These are phyloP conservation scores for Poecilia picta DNA, from an alignment of 2,797 vertebrate species.

Conservation along the genomic window DNA sequence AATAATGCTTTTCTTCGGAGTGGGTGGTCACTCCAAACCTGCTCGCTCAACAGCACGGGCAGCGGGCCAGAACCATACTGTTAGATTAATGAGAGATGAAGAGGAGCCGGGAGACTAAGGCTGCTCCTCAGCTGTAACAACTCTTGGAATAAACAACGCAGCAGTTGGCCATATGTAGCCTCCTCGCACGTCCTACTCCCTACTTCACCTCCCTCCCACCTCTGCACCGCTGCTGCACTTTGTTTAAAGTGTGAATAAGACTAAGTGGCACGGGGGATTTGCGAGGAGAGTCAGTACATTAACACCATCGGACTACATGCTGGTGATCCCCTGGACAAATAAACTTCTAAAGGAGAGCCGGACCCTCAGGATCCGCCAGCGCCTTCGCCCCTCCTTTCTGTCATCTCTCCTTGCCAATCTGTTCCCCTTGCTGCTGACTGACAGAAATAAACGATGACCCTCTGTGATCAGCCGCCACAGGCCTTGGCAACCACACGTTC, in stretches of 20 bases:
- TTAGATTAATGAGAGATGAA: conserved; percentile 73
- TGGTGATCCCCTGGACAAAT: conserved; percentile 63
- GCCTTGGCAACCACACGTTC: conserved; percentile 79
- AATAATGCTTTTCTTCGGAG: conserved; percentile 59
- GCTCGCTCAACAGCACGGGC: conserved; percentile 59
- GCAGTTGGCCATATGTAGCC: conserved; percentile 65
- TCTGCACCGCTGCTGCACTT: conserved; percentile 45
- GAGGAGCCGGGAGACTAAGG: conserved; percentile 56
- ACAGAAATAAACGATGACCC: conserved; percentile 83
- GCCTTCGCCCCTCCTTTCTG: background rate
- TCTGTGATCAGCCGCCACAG: conserved; percentile 70
- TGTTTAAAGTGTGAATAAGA: conserved; percentile 64
- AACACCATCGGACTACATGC: conserved; percentile 52
- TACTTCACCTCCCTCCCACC: background rate
- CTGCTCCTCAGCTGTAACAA: conserved; percentile 76
- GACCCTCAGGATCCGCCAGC: conserved; percentile 29
- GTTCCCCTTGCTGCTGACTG: conserved; percentile 49
- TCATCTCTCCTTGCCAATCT: conserved; percentile 17
- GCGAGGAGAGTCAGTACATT: conserved; percentile 59
- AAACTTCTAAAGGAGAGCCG: conserved; percentile 56
- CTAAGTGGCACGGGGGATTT: conserved; percentile 48
- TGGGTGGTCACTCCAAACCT: conserved; percentile 74
- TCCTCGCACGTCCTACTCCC: conserved; percentile 29
- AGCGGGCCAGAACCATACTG: conserved; percentile 62
- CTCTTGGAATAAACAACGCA: conserved; percentile 68